Evolutionary conservation across 2,113 vertebrate species (phyloP).

Genomic region (Toxotes chatareus): DNA sequence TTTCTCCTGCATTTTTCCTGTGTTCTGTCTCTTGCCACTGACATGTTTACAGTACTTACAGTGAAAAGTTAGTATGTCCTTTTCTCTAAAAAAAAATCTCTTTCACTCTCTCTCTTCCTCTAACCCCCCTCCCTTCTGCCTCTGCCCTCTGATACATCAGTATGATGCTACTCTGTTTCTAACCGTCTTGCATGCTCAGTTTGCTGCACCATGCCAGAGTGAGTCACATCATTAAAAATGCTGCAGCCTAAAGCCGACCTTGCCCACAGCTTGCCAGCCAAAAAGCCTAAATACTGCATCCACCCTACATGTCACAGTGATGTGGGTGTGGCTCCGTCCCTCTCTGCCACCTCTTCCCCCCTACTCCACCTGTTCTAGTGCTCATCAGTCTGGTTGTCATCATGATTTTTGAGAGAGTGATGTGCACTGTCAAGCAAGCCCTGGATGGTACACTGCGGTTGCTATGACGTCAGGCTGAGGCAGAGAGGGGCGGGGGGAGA

Average conservation of each 20-base stretch:
- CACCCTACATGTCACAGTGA: constrained; percentile 33
- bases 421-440: constrained; percentile 55
- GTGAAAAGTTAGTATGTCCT: constrained; percentile 2
- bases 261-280: constrained; percentile 55
- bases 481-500: constrained; percentile 22
- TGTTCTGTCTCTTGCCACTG: not conserved
- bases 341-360: constrained; percentile 9
- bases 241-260: constrained; percentile 65
- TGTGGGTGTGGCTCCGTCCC: constrained; percentile 5
- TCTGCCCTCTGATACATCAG: constrained; percentile 50
- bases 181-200: constrained; percentile 48
- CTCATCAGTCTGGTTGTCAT: constrained; percentile 28
- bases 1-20: not conserved
- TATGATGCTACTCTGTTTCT: constrained; percentile 36
- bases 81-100: not conserved
- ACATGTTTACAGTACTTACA: not conserved
- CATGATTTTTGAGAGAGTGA: constrained; percentile 43
- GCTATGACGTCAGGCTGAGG: constrained; percentile 72
- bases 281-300: constrained; percentile 32
- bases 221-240: constrained; percentile 76
- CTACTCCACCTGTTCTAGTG: not conserved
- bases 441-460: constrained; percentile 66
- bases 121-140: constrained; percentile 5
- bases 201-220: constrained; percentile 64
- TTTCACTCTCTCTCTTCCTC: not conserved